Evolutionary conservation across 2,888 invertebrate genomes (phyloP), one percentile per base, ranked within the genome.

Genomic region (Eumacrocentrus americanus): DNA sequence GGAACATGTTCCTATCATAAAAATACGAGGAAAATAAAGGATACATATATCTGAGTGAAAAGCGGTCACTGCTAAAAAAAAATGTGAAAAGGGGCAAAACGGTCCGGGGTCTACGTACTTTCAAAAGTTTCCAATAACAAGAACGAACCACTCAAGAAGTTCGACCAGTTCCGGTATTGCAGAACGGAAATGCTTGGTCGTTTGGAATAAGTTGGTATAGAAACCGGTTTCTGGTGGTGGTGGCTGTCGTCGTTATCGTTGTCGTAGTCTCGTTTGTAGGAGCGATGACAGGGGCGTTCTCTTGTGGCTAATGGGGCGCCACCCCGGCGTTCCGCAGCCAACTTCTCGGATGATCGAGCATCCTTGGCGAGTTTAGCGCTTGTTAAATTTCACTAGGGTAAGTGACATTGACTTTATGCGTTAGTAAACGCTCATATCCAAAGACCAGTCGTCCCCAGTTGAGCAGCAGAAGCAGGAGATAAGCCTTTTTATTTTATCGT

Each of bases 291-390:
- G 25, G 59, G 59, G 59, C 59, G 53, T 59, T 53, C 47, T 59
- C 25, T 53, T 47, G 59, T 59, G 29, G 59, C 59, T 59, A 59
- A 59, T 59, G 59, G 59, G 59, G 59, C 59, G 59, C 59, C 59
- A 47, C 47, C 42, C 59, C 47, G 59, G 38, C 59, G 53, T 48
- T 35, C 47, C 34, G 38, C 47, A 20, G 48, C 53, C 59, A 59
- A 59, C 53, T 54, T 59, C 40, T 25, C 20, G 47, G 48, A 54
- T 59, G 59, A 59, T 59, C 53, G 47, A 59, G 47, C 47, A 54
- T 54, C 53, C 12, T 47, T 53, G 20, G 52, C 11, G 20, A 47
- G 7, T 53, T 53, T 48, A 58, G 35, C 47, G 37, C 46, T 25
- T 54, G 44, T 35, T 53, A 34, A 59, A 59, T 59, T 47, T 38